phyloP scores from a whole-genome alignment of 1,140 invertebrate genomes.

The Atopsyche davidsoni region DNA sequence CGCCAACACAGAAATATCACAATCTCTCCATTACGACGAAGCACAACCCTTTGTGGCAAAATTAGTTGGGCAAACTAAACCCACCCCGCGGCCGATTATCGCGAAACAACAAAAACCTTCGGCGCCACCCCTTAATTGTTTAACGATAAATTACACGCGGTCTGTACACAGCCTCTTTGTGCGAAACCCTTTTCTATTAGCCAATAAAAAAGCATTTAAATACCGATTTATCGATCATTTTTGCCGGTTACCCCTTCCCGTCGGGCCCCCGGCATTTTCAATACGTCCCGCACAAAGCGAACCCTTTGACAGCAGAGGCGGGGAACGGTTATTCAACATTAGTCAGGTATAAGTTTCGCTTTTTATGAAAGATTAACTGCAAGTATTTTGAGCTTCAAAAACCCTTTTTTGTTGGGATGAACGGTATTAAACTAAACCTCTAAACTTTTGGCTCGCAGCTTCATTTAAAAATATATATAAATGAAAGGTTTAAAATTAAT shows the following conservation, averaged over 20 bases:
- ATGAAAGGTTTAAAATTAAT: too few species aligned
- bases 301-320: slow-evolving; percentile 12
- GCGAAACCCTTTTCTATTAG: slow-evolving; percentile 21
- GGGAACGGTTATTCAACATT: background rate
- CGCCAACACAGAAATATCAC: too few species aligned
- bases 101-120: slow-evolving; percentile 23
- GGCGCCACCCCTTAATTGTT: slow-evolving; percentile 21
- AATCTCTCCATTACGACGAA: slow-evolving; percentile 9
- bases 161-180: slow-evolving; percentile 13
- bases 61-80: slow-evolving; percentile 26
- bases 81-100: slow-evolving; percentile 24
- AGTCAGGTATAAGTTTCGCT: slow-evolving; percentile 25
- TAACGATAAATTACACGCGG: slow-evolving; percentile 26
- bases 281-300: too few species aligned
- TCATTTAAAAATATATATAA: too few species aligned
- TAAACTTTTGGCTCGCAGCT: too few species aligned
- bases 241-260: slow-evolving; percentile 20
- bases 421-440: too few species aligned
- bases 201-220: slow-evolving; percentile 25
- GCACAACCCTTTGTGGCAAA: slow-evolving; percentile 26
- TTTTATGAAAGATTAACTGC: slow-evolving; percentile 17
- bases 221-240: slow-evolving; percentile 20
- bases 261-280: too few species aligned
- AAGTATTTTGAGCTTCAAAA: too few species aligned
- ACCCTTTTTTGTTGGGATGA: slow-evolving; percentile 26